Base-by-base conservation (phyloP, 1,140 invertebrate genomes). In the Sminthurinus signatus region DNA sequence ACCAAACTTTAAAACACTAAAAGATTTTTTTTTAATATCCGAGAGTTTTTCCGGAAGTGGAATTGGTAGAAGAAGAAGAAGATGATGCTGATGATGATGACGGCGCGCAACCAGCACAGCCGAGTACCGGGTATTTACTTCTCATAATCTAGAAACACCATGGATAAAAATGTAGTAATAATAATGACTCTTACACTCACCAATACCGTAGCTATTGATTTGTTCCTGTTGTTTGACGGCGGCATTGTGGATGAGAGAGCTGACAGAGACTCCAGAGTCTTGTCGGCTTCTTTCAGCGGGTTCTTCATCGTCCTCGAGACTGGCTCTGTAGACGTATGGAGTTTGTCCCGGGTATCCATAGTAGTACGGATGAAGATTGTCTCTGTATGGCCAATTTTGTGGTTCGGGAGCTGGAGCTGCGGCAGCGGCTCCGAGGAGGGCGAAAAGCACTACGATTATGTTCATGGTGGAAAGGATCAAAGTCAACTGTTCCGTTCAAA, bases 311-410 rank as follows among this genome's bases (percentile, higher is more conserved):
- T 70, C 69, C 28, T 71, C 70, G 17, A 61, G 28, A 29, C 55
- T 43, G n/a, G 70, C 44, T 39, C 56, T 43, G 28, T 71, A 71
- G 10, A 66, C 64, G 59, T 67, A 68, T 3, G 60, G 63, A 4
- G 56, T 62, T 51, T 68, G 60, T 23, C 67, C 64, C 5, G 61
- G 67, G 44, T 69, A 69, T 21, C 67, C 70, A 29, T 72, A 69
- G 25, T 66, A 61, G 29, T 68, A 71, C 19, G 70, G 70, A 28
- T 62, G 55, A 8, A 68, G 46, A 23, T 36, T 57, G 62, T 69
- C 67, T 42, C 55, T 43, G 36, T 67, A 69, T 1, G 67, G 70
- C 70, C 67, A 69, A n/a, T 48, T 25, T 42, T 64, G 67, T 4
- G 67, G 52, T 2, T 31, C 60, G 43, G 51, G 61, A 29, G 48